Conservation (phyloP, 92 coral and sea anemone genomes). For the Palythoa grandis region DNA sequence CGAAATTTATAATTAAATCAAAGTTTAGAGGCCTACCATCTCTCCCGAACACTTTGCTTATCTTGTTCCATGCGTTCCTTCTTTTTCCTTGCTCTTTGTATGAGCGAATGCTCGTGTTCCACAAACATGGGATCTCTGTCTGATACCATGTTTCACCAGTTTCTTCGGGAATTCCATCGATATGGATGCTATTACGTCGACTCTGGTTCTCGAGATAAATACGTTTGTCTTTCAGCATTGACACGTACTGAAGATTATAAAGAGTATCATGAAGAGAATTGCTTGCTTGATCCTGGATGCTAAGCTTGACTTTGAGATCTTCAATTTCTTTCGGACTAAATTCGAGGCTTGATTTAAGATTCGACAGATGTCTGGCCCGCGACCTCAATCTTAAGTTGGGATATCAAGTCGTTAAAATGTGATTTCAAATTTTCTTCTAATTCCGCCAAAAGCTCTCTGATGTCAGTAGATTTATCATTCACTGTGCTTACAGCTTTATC, state of each 20-base stretch:
- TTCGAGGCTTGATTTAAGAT: slow-evolving; percentile 29
- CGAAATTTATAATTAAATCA: slow-evolving; percentile 13
- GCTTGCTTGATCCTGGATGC: slow-evolving; percentile 18
- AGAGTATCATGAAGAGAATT: slow-evolving; percentile 13
- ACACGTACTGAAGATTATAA: too few relatives aligned
- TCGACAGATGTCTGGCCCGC: too few relatives aligned
- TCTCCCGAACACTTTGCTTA: slow-evolving; percentile 19
- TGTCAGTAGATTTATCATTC: slow-evolving; percentile 16
- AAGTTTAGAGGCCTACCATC: slow-evolving; percentile 37
- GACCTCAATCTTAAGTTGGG: slow-evolving; percentile 28
- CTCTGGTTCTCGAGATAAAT: too few relatives aligned
- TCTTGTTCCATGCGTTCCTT: slow-evolving; percentile 40
- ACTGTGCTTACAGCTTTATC: too few relatives aligned
- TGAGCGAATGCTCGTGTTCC: too few relatives aligned
- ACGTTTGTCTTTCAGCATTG: too few relatives aligned
- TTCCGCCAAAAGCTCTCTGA: slow-evolving; percentile 33
- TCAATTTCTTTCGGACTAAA: slow-evolving; percentile 22
- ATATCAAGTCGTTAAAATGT: slow-evolving; percentile 29
- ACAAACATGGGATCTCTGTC: too few relatives aligned
- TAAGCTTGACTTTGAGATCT: slow-evolving; percentile 29
- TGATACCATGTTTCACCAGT: too few relatives aligned
- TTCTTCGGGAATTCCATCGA: too few relatives aligned
- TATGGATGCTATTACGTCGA: too few relatives aligned
- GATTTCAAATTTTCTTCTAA: slow-evolving; percentile 25
- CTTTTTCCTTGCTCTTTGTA: not conserved